Evolutionary conservation across 2,113 vertebrate species (phyloP), one percentile per base, ranked within the genome.

Genomic region (Dryoscopus gambensis): DNA sequence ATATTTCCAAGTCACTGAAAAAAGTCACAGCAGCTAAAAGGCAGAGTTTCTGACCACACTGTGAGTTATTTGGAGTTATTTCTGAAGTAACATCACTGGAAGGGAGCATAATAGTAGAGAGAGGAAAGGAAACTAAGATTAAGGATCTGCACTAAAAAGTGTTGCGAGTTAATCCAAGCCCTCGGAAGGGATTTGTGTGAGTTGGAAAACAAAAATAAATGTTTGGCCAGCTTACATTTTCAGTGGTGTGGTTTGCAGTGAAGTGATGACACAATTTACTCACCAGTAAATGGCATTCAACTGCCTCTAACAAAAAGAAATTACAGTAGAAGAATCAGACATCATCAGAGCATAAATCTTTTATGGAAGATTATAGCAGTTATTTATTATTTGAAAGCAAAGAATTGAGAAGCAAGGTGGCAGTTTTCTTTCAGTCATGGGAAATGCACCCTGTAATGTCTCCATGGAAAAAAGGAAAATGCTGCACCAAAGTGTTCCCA

Each of bases 311-410:
- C 86, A 89, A 90, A 92, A 96, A 95, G 84, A 87, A 96, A 96
- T 96, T 88, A 95, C 82, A 85, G 71, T 57, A 71, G 90, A 78
- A 93, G 93, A 95, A 94, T 73, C 68, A 68, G 93, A 71, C 81
- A 74, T 86, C 87, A 82, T 78, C 87, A 96, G 89, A 86, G 62
- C 59, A 80, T 90, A 84, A 86, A 64, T 96, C 87, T 79, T 95
- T 90, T 87, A 67, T 5, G 7, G 68, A 52, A 91, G 84, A 88
- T 94, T 92, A 91, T 93, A 95, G 95, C 91, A 79, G 68, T 96
- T 94, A 92, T 79, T 92, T 97, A 93, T 87, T 81, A 83, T 90
- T 65, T 95, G 93, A 95, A 95, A 96, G 95, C 75, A 81, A 60
- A 81, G 91, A 53, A 31, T 49, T 73, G 88, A 94, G 92, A 91